phyloP scores from a whole-genome alignment of 2,797 vertebrate genomes.

The Pseudomugil tenellus region DNA sequence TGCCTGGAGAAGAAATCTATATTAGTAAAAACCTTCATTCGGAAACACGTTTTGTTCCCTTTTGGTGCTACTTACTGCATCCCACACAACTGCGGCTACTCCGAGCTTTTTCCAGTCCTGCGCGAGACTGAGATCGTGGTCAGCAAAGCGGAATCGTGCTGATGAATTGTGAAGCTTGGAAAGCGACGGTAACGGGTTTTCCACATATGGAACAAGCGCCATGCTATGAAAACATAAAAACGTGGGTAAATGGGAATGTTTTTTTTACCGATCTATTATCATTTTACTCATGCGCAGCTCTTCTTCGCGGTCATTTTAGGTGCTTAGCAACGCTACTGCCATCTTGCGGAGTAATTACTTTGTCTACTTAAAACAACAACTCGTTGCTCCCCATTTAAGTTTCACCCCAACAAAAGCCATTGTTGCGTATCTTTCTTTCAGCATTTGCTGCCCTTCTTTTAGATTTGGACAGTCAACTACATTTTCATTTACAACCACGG shows the following conservation, averaged over 20 bases:
- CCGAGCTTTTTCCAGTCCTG: slow-evolving; percentile 94
- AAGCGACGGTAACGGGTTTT: slow-evolving; percentile 71
- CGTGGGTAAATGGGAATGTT: neutral
- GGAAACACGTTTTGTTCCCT: neutral
- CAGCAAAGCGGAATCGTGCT: slow-evolving; percentile 85
- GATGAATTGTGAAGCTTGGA: slow-evolving; percentile 88
- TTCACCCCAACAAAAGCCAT: too few species aligned
- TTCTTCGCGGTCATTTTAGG: slow-evolving; percentile 6
- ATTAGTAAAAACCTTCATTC: neutral
- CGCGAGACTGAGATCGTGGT: slow-evolving; percentile 81
- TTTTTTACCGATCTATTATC: too few species aligned
- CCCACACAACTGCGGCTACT: slow-evolving; percentile 95
- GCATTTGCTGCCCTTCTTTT: neutral
- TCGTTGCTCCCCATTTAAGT: neutral
- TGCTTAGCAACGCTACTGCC: slow-evolving; percentile 23
- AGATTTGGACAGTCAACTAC: neutral
- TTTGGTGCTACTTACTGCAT: slow-evolving; percentile 85
- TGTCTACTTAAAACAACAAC: neutral
- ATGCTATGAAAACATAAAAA: slow-evolving; percentile 29
- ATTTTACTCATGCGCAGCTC: neutral
- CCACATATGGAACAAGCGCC: slow-evolving; percentile 83
- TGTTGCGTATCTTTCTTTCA: accelerated
- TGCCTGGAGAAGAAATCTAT: slow-evolving; percentile 78
- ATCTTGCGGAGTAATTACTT: slow-evolving; percentile 10
- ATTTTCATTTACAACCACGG: neutral